These are phyloP conservation scores for Erebia epiphron DNA, from an alignment of 2,888 invertebrate genomes.

Conservation along the genomic window DNA sequence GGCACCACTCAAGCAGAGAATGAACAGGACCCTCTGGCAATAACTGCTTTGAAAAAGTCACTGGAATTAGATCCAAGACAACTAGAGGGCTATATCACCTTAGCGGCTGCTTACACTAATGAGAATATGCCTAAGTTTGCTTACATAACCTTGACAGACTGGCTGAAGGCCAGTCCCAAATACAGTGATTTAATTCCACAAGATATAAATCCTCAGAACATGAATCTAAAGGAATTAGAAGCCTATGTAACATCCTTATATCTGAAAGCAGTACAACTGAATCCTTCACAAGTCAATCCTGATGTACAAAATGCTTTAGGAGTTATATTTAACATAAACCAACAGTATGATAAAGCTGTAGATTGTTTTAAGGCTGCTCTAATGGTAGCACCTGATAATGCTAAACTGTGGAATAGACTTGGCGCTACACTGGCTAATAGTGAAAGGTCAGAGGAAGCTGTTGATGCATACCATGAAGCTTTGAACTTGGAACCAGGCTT, in stretches of 20 bases:
- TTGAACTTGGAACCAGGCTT: constrained; percentile 96
- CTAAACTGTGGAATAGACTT: constrained; percentile 97
- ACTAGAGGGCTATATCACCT: constrained; percentile 91
- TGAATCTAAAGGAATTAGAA: constrained; percentile 75
- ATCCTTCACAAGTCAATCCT: constrained; percentile 90
- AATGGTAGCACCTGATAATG: constrained; percentile 90
- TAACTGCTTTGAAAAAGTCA: constrained; percentile 94
- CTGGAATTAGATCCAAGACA: constrained; percentile 91
- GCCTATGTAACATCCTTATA: constrained; percentile 89
- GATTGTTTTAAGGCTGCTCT: constrained; percentile 97
- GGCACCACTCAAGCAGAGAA: constrained; percentile 98
- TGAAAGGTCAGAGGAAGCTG: constrained; percentile 96
- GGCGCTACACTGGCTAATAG: constrained; percentile 99
- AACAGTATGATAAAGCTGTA: constrained; percentile 97
- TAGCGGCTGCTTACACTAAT: constrained; percentile 98
- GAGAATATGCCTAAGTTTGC: constrained; percentile 97
- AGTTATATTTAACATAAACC: constrained; percentile 96
- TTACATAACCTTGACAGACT: constrained; percentile 89
- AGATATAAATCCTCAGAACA: constrained; percentile 68
- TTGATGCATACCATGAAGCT: constrained; percentile 97
- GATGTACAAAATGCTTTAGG: constrained; percentile 97
- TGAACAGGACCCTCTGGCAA: constrained; percentile 97
- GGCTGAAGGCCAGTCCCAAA: constrained; percentile 91
- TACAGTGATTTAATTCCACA: constrained; percentile 88
- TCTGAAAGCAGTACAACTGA: constrained; percentile 90